A percentile compares a stretch with the other conserved stretches of the same genome.
phyloP scores from a whole-genome alignment of 1,140 invertebrate species.

The Temnothorax curvispinosus region DNA sequence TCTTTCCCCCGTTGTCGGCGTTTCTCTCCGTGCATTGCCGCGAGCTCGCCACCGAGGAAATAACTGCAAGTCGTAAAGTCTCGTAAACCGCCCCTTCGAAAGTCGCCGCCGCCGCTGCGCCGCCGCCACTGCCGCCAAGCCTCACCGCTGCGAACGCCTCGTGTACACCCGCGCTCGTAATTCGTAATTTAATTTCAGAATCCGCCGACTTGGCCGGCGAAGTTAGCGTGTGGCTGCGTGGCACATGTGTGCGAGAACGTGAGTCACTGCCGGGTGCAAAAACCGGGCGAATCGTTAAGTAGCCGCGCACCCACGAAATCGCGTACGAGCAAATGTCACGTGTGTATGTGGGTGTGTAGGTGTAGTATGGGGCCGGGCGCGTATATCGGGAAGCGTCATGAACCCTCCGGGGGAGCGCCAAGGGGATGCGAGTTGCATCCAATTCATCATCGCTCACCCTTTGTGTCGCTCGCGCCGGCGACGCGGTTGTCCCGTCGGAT shows the following conservation, averaged over 20 bases:
- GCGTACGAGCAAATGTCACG: constrained; percentile 47
- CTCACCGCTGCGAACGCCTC: not conserved
- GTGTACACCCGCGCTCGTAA: constrained; percentile 56
- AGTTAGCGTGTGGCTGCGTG: constrained; percentile 23
- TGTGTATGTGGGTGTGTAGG: not conserved
- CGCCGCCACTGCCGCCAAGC: not conserved
- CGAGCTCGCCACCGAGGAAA: constrained; percentile 26
- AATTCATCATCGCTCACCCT: constrained; percentile 56
- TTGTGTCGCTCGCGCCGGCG: constrained; percentile 46
- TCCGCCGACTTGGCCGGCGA: constrained; percentile 44
- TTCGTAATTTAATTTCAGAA: constrained; percentile 75
- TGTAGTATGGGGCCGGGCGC: not conserved
- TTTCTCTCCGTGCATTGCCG: not conserved
- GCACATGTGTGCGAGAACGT: constrained; percentile 41
- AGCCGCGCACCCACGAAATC: constrained; percentile 40
- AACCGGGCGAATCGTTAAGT: constrained; percentile 60
- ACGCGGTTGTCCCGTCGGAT: constrained; percentile 50
- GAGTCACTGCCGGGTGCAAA: constrained; percentile 56
- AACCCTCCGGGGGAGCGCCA: constrained; percentile 53
- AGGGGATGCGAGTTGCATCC: constrained; percentile 54
- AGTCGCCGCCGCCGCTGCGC: not conserved
- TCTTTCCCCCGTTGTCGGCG: constrained; percentile 18
- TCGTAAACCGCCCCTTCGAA: constrained; percentile 28
- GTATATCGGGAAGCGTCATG: constrained; percentile 34
- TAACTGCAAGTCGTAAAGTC: constrained; percentile 67